A percentile compares a stretch with the other conserved stretches of the same genome.
Conservation (phyloP, 1,140 invertebrate species). For the Plodia interpunctella region DNA sequence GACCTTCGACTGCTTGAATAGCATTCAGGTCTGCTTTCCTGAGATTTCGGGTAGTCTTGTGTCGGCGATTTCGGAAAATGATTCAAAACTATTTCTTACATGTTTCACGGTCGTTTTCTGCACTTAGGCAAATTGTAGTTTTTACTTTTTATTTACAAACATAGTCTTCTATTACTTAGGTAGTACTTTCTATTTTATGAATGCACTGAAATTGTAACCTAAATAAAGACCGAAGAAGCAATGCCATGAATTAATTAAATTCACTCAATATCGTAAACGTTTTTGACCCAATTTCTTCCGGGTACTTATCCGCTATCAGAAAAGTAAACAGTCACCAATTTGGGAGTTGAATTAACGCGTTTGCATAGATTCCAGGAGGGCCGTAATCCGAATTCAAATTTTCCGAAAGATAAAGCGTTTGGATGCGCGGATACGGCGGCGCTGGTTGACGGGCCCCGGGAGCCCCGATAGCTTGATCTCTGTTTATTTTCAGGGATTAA, state of each 20-base stretch:
- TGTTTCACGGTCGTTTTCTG: too few species aligned
- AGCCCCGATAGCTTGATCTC: conserved; percentile 16
- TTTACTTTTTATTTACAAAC: too few species aligned
- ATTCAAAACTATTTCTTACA: too few species aligned
- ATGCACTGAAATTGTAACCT: too few species aligned
- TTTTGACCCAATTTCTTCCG: conserved; percentile 15
- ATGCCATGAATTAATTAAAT: neutral
- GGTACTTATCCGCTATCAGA: conserved; percentile 13
- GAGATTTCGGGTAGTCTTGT: too few species aligned
- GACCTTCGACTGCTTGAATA: too few species aligned
- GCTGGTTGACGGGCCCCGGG: conserved; percentile 30
- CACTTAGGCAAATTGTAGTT: too few species aligned
- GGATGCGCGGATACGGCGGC: conserved; percentile 15
- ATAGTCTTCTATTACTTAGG: too few species aligned
- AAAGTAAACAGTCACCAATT: conserved; percentile 24
- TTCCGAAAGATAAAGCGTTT: conserved; percentile 56
- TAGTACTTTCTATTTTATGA: too few species aligned
- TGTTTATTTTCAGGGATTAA: neutral
- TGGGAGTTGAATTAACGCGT: conserved; percentile 31
- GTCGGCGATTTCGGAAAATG: too few species aligned
- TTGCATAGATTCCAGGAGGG: conserved; percentile 37
- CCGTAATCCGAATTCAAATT: conserved; percentile 56
- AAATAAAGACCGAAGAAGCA: neutral
- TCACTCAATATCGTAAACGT: conserved; percentile 5
- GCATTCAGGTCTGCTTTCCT: too few species aligned